Evolutionary conservation across 2,113 vertebrate genomes (phyloP), one percentile per base, ranked within the genome.

Genomic region (Cranoglanis bouderius): DNA sequence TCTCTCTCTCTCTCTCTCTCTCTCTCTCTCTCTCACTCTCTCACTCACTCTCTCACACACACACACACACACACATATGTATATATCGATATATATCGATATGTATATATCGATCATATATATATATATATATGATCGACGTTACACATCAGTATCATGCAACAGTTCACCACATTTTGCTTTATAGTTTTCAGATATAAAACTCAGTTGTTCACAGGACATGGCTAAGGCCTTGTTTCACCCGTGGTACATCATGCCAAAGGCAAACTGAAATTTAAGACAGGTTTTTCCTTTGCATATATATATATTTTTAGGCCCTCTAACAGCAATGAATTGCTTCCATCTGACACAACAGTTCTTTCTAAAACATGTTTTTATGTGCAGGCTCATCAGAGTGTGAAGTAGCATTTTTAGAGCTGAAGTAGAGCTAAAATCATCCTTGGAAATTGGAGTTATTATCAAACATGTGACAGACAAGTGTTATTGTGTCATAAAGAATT

Each of bases 341-440:
- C 83, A 63, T 93, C 84, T 93, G 90, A 92, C 92, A 92, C 92
- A 94, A 92, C 92, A 91, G 83, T 89, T 92, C 91, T 91, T 80
- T 55, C 7, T 32, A 81, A 81, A 81, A 19, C n/a, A 19, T 82
- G 53, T 35, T 24, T 80, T 18, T 57, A 38, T 49, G 46, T 49
- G 46, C 46, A 49, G 46, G 9, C 46, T 49, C 46, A 10, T 49
- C 46, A 49, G 1, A 1, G 46, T 49, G 46, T 49, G 46, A 49
- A 49, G 46, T 16, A 49, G 75, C 24, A 78, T 29, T 49, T 26
- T 49, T 9, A 18, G 14, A 53, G 77, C 26, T 80, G 29, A 29
- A 80, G 77, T 19, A 53, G 29, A 80, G n/a, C 77, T 19, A 57
- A 57, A 57, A 24, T 82, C 29, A 35, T 82, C 8, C n/a, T 57